Base-by-base conservation (phyloP, 1,140 invertebrate genomes). In the Meteorus sp. region DNA sequence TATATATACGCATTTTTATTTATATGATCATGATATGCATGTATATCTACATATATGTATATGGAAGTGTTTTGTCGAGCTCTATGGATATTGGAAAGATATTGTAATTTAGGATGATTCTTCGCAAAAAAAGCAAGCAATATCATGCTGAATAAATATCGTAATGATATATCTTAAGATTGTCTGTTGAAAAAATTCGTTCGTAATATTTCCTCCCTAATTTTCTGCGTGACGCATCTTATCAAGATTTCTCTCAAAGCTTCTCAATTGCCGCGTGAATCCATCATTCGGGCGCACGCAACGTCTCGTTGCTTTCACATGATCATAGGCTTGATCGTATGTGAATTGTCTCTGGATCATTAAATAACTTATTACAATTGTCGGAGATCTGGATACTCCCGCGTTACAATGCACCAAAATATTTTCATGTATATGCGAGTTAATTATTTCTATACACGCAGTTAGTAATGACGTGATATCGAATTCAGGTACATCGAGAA, bases 371-470 rank as follows among this genome's bases (percentile, higher is more conserved):
- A 95, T 88, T 9, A 90, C 85, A 44, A 96, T 81, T 27, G 88
- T 84, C 2, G 93, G 84, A n/a, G 93, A 92, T 15, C 94, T 80
- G 8, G 93, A 96, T 1, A 95, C 86, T 6, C 95, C 95, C 3
- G 93, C 92, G 77, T 95, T 95, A 71, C 94, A 97, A 76, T 97
- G 94, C 0, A 97, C 87, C 54, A 95, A 82, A 51, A 95, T 82
- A 74, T 87, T 88, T 22, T 86, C 83, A 39, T 75, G 69, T 52
- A 76, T 68, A 78, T 74, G 33, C 73, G 80, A 50, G 3, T 83
- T 70, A 41, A 92, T 86, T 62, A 87, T 87, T 9, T 74, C 58
- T 50, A 85, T 77, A 68, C 85, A 84, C 13, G 81, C 70, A 35
- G 77, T 65, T 25, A 90, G 66, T 19, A 82, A 63, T 2, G 71